These are phyloP conservation scores for Takifugu ocellatus DNA, from an alignment of 2,797 vertebrate genomes.

Conservation along the genomic window DNA sequence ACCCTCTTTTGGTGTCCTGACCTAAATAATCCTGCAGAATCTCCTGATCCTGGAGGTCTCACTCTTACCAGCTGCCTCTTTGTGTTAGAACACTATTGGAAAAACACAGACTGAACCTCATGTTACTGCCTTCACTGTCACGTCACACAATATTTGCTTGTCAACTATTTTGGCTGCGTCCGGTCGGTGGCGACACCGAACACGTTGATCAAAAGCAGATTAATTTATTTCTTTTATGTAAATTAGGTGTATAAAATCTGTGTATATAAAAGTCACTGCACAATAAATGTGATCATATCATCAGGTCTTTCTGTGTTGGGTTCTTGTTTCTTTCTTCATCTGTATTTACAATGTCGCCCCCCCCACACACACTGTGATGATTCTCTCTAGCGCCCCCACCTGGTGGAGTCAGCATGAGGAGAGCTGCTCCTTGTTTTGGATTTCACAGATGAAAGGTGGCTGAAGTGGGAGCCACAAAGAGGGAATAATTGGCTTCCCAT, in stretches of 20 bases:
- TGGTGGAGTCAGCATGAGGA: constrained; percentile 57
- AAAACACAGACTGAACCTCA: constrained; percentile 22
- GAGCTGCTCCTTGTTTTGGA: constrained; percentile 56
- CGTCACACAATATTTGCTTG: constrained; percentile 52
- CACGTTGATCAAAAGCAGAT: constrained; percentile 64
- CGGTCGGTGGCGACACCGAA: constrained; percentile 56
- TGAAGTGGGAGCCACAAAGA: constrained; percentile 39
- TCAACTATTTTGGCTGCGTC: constrained; percentile 43
- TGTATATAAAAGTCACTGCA: constrained; percentile 79
- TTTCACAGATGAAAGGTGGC: constrained; percentile 61
- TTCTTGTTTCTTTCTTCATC: constrained; percentile 23
- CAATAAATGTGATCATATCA: constrained; percentile 79
- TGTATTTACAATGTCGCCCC: constrained; percentile 54
- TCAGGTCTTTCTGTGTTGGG: constrained; percentile 37
- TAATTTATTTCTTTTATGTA: constrained; percentile 79
- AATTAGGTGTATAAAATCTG: constrained; percentile 77
- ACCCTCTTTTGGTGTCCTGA: not conserved
- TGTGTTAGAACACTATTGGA: constrained; percentile 53
- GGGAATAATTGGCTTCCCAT: not conserved
- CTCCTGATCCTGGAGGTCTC: constrained; percentile 8
- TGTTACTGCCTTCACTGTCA: constrained; percentile 58
- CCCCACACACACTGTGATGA: constrained; percentile 34
- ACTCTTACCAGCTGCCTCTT: constrained; percentile 59
- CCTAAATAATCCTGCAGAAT: not conserved
- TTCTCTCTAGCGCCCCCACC: constrained; percentile 43